Evolutionary conservation across 2,113 vertebrate species (phyloP).

Genomic region (Melanostigma gelatinosum): DNA sequence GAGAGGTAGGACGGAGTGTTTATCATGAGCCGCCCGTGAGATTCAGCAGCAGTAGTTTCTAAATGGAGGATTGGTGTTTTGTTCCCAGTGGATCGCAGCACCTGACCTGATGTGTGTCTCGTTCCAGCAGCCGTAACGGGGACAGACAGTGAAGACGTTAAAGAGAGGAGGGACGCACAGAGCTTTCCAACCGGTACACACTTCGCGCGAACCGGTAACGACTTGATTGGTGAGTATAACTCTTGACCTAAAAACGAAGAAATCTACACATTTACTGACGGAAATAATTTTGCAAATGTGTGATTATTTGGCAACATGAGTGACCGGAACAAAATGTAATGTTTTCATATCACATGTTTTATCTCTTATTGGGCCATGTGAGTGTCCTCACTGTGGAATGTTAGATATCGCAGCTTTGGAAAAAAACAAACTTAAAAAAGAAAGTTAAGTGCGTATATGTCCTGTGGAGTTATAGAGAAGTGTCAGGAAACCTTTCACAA

Average conservation of each 20-base stretch:
- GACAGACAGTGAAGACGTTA: conserved; percentile 10
- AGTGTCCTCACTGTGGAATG: neutral
- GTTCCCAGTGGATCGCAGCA: conserved; percentile 36
- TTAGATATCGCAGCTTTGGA: neutral
- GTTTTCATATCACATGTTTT: neutral
- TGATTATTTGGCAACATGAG: neutral
- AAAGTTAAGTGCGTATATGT: neutral
- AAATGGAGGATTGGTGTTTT: conserved; percentile 61
- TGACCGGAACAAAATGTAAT: neutral
- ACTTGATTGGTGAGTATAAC: conserved; percentile 55
- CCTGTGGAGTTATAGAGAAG: neutral
- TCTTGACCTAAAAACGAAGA: neutral
- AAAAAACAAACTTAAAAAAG: conserved; percentile 6
- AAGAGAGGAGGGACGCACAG: conserved; percentile 28
- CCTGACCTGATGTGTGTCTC: conserved; percentile 16
- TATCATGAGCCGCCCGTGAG: conserved; percentile 13
- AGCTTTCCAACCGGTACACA: neutral
- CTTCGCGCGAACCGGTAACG: neutral
- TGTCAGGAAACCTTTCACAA: conserved; percentile 17
- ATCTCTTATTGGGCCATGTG: neutral
- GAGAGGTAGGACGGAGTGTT: conserved; percentile 35
- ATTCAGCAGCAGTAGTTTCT: conserved; percentile 28
- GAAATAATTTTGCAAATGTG: neutral
- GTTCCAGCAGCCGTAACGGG: conserved; percentile 31
- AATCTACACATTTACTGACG: neutral